These are phyloP conservation scores for Oreotrochilus melanogaster DNA, from an alignment of 2,113 vertebrate genomes.

Conservation along the genomic window DNA sequence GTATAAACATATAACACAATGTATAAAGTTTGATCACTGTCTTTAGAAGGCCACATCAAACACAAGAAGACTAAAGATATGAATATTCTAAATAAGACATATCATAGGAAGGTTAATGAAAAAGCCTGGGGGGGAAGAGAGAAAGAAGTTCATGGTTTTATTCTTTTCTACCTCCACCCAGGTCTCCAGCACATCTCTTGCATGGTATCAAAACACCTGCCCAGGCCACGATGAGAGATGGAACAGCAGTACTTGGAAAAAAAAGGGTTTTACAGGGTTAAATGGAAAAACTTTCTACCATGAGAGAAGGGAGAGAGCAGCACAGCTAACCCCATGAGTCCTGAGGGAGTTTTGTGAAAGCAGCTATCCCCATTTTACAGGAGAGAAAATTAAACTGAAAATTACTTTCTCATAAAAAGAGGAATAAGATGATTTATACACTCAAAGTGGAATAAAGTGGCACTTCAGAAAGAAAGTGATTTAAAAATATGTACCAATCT, in stretches of 20 bases:
- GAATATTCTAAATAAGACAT: neutral
- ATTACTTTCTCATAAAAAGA: neutral
- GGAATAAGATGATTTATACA: neutral
- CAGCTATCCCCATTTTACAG: neutral
- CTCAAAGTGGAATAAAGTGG: neutral
- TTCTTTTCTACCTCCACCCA: neutral
- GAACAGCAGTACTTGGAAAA: neutral
- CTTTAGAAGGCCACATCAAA: neutral
- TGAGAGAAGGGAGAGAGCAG: neutral
- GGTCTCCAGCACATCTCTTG: neutral
- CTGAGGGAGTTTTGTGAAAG: neutral
- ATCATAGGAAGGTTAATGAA: neutral
- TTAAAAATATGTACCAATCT: neutral
- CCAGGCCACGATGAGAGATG: neutral
- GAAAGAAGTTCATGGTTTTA: neutral
- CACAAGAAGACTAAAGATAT: neutral
- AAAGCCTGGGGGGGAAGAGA: neutral
- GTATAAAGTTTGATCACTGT: neutral
- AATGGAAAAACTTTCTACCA: neutral
- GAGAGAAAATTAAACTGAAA: constrained; percentile 5
- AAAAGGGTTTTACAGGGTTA: neutral
- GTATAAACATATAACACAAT: neutral
- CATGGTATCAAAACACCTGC: accelerated
- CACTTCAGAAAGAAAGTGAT: neutral
- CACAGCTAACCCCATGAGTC: neutral